phyloP scores from a whole-genome alignment of 1,140 invertebrate species.

The Eupeodes corollae region DNA sequence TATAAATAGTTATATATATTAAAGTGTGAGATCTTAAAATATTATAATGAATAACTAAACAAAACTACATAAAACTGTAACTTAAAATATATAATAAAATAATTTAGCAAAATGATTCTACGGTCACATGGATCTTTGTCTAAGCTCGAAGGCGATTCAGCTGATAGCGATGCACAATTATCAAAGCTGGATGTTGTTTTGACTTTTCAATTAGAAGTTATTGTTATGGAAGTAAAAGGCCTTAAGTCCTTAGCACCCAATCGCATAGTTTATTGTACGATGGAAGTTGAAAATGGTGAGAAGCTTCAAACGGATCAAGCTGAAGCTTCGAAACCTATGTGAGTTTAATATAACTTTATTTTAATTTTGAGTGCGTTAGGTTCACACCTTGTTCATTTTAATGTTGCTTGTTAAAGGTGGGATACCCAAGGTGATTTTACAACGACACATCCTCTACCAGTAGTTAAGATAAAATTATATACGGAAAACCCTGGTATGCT shows the following conservation, averaged over 20 bases:
- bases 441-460: constrained; percentile 90
- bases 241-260: constrained; percentile 92
- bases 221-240: constrained; percentile 98
- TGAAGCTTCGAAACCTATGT: constrained; percentile 96
- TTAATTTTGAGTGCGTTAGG: not conserved
- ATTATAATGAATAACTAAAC: too few species aligned
- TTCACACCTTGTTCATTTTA: not conserved
- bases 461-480: constrained; percentile 94
- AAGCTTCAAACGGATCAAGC: constrained; percentile 99
- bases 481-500: constrained; percentile 96
- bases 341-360: constrained; percentile 32
- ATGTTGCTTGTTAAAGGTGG: constrained; percentile 56
- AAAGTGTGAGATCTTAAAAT: too few species aligned
- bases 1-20: too few species aligned
- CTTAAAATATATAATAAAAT: too few species aligned
- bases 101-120: constrained; percentile 38
- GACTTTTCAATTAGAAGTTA: constrained; percentile 92
- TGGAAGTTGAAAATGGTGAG: constrained; percentile 98
- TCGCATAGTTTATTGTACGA: constrained; percentile 98
- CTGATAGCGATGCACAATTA: constrained; percentile 80
- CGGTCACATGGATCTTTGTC: constrained; percentile 85
- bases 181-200: constrained; percentile 95
- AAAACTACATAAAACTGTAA: too few species aligned
- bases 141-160: constrained; percentile 78
- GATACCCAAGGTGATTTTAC: constrained; percentile 97